Conservation (phyloP, 2,797 vertebrate genomes). For the Acrossocheilus fasciatus region DNA sequence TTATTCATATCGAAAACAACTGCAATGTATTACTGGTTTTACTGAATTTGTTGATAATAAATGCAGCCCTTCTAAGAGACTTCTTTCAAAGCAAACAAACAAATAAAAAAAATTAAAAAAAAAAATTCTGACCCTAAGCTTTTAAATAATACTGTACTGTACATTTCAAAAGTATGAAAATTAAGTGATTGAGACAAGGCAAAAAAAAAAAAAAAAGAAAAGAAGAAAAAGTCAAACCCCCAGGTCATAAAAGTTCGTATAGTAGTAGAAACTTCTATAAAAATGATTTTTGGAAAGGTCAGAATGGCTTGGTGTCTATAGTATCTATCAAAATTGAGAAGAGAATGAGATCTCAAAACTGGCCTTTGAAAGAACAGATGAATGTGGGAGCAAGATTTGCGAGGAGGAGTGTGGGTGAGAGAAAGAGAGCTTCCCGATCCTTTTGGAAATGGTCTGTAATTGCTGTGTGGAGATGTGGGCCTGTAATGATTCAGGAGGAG, state of each 20-base stretch:
- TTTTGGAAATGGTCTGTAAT: slow-evolving; percentile 80
- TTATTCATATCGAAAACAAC: background rate
- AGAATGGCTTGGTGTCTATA: slow-evolving; percentile 12
- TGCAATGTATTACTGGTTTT: background rate
- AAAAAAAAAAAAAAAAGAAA: background rate
- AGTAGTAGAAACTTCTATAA: background rate
- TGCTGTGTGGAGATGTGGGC: slow-evolving; percentile 73
- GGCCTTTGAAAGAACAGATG: slow-evolving; percentile 25
- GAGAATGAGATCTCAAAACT: slow-evolving; percentile 20
- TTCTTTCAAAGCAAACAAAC: no score
- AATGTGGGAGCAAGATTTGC: slow-evolving; percentile 33
- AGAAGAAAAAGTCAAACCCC: background rate
- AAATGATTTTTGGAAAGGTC: background rate
- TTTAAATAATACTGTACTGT: background rate
- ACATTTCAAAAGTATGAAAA: background rate
- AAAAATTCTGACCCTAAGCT: background rate
- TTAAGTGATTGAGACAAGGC: background rate
- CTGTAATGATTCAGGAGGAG: slow-evolving; percentile 77
- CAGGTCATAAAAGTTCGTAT: background rate
- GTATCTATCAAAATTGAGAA: slow-evolving; percentile 2
- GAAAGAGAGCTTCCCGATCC: slow-evolving; percentile 67
- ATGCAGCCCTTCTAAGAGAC: background rate
- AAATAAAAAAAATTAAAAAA: no score
- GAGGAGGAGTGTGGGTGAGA: slow-evolving; percentile 46
- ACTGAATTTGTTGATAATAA: background rate